Percentiles rank a stretch among this genome's conserved stretches.
Conservation (phyloP, 2,888 invertebrate genomes). For the Tiliacea aurago region DNA sequence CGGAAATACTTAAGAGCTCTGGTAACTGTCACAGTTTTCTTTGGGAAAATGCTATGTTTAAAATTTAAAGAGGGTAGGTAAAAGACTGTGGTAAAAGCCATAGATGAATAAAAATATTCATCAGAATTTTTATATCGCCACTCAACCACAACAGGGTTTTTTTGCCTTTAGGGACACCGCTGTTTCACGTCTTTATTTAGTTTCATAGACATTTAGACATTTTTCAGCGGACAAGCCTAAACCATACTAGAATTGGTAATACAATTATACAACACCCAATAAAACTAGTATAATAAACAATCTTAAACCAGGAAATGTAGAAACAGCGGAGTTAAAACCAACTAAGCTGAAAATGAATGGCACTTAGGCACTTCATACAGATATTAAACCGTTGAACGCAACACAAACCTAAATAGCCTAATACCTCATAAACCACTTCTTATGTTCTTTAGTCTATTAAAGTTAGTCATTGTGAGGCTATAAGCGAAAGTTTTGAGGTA, state of each 20-base stretch:
- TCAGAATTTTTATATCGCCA: not conserved
- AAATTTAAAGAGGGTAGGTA: not conserved
- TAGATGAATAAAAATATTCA: not conserved
- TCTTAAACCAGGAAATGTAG: conserved; percentile 10
- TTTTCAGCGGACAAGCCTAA: not conserved
- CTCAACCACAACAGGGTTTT: not conserved
- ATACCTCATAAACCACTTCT: conserved; percentile 40
- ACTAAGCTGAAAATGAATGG: conserved; percentile 24
- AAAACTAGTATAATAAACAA: not conserved
- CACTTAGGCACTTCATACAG: conserved; percentile 10
- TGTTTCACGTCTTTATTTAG: not conserved
- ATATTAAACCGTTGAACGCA: conserved; percentile 42
- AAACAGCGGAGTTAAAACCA: conserved; percentile 5
- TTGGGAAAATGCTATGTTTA: too few species aligned
- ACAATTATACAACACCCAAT: not conserved
- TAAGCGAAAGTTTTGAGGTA: conserved; percentile 59
- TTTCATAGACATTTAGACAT: not conserved
- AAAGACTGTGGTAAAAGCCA: not conserved
- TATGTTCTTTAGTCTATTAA: conserved; percentile 27
- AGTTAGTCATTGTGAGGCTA: conserved; percentile 30
- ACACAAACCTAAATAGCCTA: conserved; percentile 44
- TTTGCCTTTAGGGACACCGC: not conserved
- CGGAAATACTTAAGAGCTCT: conserved; percentile 8
- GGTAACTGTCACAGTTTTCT: not conserved
- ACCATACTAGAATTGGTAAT: not conserved